Percentiles rank a stretch among this genome's conserved stretches.
Conservation (phyloP, 2,797 vertebrate genomes). For the Borostomias antarcticus region DNA sequence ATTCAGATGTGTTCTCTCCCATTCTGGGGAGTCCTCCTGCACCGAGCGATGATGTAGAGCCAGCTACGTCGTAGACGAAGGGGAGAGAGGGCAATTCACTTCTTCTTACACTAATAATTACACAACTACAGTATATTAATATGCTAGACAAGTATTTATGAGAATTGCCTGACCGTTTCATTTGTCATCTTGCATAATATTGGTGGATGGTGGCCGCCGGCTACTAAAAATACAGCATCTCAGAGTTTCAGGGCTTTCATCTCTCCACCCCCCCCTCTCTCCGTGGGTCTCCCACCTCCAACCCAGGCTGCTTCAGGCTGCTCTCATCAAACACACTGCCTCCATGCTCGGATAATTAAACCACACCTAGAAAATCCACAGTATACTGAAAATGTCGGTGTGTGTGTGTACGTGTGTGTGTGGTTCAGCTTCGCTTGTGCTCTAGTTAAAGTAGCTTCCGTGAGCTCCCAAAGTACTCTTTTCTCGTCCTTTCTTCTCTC, state of each 20-base stretch:
- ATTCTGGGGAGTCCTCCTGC: not conserved
- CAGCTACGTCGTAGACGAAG: too few species aligned
- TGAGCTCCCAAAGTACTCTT: not conserved
- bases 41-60: too few species aligned
- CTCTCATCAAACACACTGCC: not conserved
- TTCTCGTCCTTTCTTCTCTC: not conserved
- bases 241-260: not conserved
- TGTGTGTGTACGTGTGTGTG: not conserved
- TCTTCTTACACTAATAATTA: slow-evolving; percentile 34
- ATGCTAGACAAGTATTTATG: slow-evolving; percentile 26
- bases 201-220: not conserved
- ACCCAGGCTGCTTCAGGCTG: not conserved
- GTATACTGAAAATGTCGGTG: slow-evolving; percentile 14
- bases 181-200: slow-evolving; percentile 14
- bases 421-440: not conserved
- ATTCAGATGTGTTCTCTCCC: too few species aligned
- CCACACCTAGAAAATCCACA: not conserved
- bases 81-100: not conserved
- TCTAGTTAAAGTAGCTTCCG: slow-evolving; percentile 4
- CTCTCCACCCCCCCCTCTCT: not conserved
- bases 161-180: slow-evolving; percentile 25
- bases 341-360: slow-evolving; percentile 2
- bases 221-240: slow-evolving; percentile 15
- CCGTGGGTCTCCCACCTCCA: slow-evolving; percentile 1
- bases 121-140: slow-evolving; percentile 37